phyloP scores from a whole-genome alignment of 2,888 invertebrate species.

The Cordilura impudica region DNA sequence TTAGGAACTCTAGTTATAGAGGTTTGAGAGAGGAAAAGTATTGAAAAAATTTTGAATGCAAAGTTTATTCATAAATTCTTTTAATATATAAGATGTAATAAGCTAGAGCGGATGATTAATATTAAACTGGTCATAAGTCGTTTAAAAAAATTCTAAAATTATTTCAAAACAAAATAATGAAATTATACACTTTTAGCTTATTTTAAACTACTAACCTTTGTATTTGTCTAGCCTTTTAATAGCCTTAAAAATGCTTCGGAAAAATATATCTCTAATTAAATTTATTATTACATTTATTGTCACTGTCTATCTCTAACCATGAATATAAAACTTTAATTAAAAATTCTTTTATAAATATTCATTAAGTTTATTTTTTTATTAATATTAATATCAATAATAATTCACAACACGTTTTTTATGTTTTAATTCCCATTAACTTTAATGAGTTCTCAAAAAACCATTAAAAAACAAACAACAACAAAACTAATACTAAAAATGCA shows the following conservation, averaged over 20 bases:
- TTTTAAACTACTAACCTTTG: too few relatives aligned
- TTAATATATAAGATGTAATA: too few relatives aligned
- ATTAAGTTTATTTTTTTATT: conserved; percentile 16
- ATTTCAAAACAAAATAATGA: too few relatives aligned
- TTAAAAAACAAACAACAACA: background rate
- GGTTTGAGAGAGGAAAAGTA: too few relatives aligned
- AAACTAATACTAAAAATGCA: background rate
- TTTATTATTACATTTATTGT: background rate
- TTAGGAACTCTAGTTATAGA: too few relatives aligned
- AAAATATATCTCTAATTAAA: too few relatives aligned
- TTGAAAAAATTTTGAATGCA: too few relatives aligned
- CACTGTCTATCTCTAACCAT: background rate
- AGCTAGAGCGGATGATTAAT: background rate
- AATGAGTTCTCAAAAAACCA: conserved; percentile 40
- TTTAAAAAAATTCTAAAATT: too few relatives aligned
- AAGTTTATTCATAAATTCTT: too few relatives aligned
- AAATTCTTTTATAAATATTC: conserved; percentile 6
- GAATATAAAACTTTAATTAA: conserved; percentile 2
- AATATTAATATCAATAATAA: conserved; percentile 4
- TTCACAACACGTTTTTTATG: conserved; percentile 33
- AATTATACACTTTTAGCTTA: background rate
- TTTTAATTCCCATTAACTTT: conserved; percentile 29
- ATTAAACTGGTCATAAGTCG: too few relatives aligned
- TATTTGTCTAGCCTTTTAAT: too few relatives aligned
- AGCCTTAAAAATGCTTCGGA: too few relatives aligned